Evolutionary conservation across 2,888 invertebrate species (phyloP).

Genomic region (Amphimallon solstitiale): DNA sequence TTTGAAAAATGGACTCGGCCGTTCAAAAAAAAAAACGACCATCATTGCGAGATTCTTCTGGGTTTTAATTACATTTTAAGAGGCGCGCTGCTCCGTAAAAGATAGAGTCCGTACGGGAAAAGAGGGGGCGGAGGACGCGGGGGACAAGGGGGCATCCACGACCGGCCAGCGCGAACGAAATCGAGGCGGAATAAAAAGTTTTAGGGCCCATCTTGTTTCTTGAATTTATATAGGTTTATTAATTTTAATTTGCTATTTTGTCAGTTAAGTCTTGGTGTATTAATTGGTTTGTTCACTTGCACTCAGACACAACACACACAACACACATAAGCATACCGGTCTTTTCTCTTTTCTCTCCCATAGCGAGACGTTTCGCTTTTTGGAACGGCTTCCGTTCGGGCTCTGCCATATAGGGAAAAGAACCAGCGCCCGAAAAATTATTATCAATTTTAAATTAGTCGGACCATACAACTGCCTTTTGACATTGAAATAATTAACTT

Average conservation of each 20-base stretch:
- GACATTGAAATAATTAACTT: conserved; percentile 19
- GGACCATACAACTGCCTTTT: background rate
- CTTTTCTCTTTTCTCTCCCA: background rate
- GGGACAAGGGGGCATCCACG: no score
- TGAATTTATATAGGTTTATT: conserved; percentile 64
- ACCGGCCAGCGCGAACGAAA: no score
- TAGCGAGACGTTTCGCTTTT: background rate
- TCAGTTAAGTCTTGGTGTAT: conserved; percentile 38
- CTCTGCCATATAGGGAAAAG: conserved; percentile 14
- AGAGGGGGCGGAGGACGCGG: no score
- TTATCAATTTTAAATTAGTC: conserved; percentile 28
- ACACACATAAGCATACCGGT: background rate
- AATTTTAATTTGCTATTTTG: conserved; percentile 59
- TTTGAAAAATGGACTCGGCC: conserved; percentile 57
- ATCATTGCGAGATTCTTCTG: conserved; percentile 51
- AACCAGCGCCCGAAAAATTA: conserved; percentile 3
- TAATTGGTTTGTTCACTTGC: conserved; percentile 35
- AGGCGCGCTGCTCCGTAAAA: conserved; percentile 41
- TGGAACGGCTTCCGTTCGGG: background rate
- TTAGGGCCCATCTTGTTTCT: conserved; percentile 47
- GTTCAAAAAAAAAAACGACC: conserved; percentile 54
- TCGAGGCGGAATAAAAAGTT: conserved; percentile 40
- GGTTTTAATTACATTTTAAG: conserved; percentile 58
- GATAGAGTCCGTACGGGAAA: background rate
- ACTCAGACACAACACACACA: background rate